Conservation (phyloP, 2,797 vertebrate species). For the Sebastes hubbsi region DNA sequence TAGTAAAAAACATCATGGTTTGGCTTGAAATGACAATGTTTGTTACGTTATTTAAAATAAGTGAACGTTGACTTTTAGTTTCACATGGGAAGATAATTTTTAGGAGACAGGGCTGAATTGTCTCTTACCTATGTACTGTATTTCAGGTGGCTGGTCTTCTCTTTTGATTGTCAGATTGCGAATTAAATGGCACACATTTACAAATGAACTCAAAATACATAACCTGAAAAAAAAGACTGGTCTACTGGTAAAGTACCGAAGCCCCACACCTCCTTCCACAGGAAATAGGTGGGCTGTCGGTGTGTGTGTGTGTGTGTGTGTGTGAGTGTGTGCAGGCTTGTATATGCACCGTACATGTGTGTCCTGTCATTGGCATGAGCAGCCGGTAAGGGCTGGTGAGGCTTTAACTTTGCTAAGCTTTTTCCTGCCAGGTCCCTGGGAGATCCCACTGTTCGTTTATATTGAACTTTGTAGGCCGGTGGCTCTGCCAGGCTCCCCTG, state of each 20-base stretch:
- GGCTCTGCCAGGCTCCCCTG: conserved; percentile 91
- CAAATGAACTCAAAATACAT: not conserved
- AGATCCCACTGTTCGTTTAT: conserved; percentile 95
- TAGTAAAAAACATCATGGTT: too few relatives aligned
- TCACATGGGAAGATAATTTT: too few relatives aligned
- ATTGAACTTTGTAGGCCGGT: conserved; percentile 94
- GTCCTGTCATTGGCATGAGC: conserved; percentile 82
- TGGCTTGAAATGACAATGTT: too few relatives aligned
- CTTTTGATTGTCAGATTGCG: not conserved
- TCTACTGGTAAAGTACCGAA: not conserved
- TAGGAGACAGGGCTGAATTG: too few relatives aligned
- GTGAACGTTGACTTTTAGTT: too few relatives aligned
- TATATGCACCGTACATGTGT: conserved; percentile 40
- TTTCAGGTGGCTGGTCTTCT: not conserved
- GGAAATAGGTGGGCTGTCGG: conserved; percentile 5
- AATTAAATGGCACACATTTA: not conserved
- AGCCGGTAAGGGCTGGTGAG: conserved; percentile 91
- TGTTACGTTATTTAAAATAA: too few relatives aligned
- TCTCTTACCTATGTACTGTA: not conserved
- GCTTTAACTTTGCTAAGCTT: conserved; percentile 99
- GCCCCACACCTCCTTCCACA: not conserved
- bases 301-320: conserved; percentile 22
- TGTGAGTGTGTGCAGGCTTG: conserved; percentile 27
- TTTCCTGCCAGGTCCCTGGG: conserved; percentile 91
- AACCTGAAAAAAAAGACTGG: not conserved